These are phyloP conservation scores for Salticus scenicus DNA, from an alignment of 2,888 invertebrate genomes.

Conservation along the genomic window DNA sequence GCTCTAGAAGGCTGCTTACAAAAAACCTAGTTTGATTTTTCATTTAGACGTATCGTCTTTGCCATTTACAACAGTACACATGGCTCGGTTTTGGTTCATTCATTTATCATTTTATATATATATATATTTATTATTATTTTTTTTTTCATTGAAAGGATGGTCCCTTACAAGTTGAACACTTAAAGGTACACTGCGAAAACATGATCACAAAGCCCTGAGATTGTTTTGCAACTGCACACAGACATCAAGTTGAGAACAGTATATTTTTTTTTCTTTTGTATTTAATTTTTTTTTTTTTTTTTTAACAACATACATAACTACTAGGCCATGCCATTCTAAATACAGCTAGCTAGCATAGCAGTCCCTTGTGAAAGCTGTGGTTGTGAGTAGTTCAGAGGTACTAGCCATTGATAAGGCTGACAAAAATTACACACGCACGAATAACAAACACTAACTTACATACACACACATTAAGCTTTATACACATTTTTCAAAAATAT, in stretches of 20 bases:
- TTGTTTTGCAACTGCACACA: slow-evolving; percentile 64
- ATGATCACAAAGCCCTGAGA: slow-evolving; percentile 71
- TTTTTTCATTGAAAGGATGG: slow-evolving; percentile 64
- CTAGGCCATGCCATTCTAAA: slow-evolving; percentile 12
- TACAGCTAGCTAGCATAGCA: slow-evolving; percentile 5
- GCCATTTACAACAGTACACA: slow-evolving; percentile 65
- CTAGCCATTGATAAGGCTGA: neutral
- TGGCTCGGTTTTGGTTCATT: slow-evolving; percentile 67
- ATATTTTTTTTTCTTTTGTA: too few species aligned
- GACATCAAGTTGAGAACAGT: slow-evolving; percentile 58
- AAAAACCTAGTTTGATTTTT: slow-evolving; percentile 70
- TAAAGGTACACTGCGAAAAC: slow-evolving; percentile 70
- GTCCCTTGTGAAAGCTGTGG: neutral
- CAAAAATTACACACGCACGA: neutral
- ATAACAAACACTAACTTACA: neutral
- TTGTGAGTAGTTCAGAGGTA: neutral
- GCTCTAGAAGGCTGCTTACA: slow-evolving; percentile 70
- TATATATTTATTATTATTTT: neutral
- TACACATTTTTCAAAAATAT: too few species aligned
- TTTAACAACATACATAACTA: neutral
- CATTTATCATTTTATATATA: slow-evolving; percentile 43
- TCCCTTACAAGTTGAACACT: slow-evolving; percentile 71
- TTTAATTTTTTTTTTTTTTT: too few species aligned
- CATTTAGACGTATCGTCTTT: slow-evolving; percentile 52
- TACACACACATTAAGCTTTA: neutral